These are phyloP conservation scores for Tachina grossa DNA, from an alignment of 2,888 invertebrate genomes.

Conservation along the genomic window DNA sequence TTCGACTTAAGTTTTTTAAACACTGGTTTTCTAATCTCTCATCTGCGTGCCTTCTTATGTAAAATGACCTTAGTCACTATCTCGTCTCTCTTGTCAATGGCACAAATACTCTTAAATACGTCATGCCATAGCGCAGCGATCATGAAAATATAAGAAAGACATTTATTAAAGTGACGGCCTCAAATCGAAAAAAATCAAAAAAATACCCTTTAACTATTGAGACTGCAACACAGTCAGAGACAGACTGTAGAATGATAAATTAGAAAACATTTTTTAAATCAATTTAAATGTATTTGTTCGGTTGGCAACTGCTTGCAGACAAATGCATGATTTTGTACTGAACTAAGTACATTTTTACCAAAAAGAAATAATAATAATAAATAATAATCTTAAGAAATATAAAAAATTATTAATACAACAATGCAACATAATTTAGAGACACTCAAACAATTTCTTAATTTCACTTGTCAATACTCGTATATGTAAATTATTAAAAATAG, in stretches of 20 bases:
- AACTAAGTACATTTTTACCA: conserved; percentile 10
- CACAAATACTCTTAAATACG: conserved; percentile 1
- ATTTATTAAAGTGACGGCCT: conserved; percentile 66
- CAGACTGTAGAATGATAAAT: conserved; percentile 64
- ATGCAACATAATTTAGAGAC: conserved; percentile 67
- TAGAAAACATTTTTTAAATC: conserved; percentile 65
- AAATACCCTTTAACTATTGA: conserved; percentile 47
- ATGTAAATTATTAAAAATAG: conserved; percentile 39
- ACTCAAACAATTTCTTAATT: conserved; percentile 48
- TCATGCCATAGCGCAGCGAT: background rate
- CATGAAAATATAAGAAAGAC: conserved; percentile 43
- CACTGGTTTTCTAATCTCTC: too few relatives aligned
- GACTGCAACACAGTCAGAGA: conserved; percentile 1
- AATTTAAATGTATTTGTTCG: conserved; percentile 63
- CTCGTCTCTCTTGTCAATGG: background rate
- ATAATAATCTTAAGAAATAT: conserved; percentile 24
- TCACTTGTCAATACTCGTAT: conserved; percentile 38
- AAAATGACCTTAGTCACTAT: background rate
- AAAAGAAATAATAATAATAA: background rate
- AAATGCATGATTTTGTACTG: background rate
- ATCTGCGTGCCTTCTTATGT: too few relatives aligned
- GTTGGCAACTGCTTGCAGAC: conserved; percentile 35
- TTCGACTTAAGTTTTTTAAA: too few relatives aligned
- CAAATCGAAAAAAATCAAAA: conserved; percentile 67
- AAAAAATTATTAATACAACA: conserved; percentile 46